Percentiles rank a stretch among this genome's conserved stretches.
Conservation (phyloP, 2,113 vertebrate genomes). For the Bufo bufo region DNA sequence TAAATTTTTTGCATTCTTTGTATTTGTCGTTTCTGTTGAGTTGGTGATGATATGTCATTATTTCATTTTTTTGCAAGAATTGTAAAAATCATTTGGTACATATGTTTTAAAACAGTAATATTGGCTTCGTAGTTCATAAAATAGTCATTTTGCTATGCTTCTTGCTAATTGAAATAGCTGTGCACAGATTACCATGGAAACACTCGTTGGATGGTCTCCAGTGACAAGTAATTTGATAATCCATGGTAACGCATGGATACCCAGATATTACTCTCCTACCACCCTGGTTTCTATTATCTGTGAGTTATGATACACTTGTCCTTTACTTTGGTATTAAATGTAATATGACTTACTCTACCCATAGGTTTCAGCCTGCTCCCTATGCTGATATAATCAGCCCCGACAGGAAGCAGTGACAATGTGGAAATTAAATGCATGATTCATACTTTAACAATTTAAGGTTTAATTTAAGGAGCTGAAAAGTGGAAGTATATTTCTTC, state of each 20-base stretch:
- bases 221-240: slow-evolving; percentile 35
- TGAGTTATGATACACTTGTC: slow-evolving; percentile 32
- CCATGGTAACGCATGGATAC: slow-evolving; percentile 51
- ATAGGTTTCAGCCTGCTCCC: background rate
- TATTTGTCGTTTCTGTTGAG: too few species aligned
- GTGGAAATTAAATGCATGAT: background rate
- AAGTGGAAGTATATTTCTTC: background rate
- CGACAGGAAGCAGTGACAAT: background rate
- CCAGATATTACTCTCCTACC: slow-evolving; percentile 36
- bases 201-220: slow-evolving; percentile 29
- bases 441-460: background rate
- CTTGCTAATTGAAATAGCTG: slow-evolving; percentile 49
- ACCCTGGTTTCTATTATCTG: slow-evolving; percentile 16
- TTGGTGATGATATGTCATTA: too few species aligned
- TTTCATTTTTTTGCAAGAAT: background rate
- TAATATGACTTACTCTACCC: slow-evolving; percentile 3
- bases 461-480: background rate
- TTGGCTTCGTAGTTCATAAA: slow-evolving; percentile 3
- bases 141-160: background rate
- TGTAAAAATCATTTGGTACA: background rate
- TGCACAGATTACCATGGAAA: slow-evolving; percentile 44
- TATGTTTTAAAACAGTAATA: background rate
- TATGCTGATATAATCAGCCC: slow-evolving; percentile 22
- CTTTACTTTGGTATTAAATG: slow-evolving; percentile 36
- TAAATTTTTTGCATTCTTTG: too few species aligned